Conservation (phyloP, 2,888 invertebrate species). For the Xestobium rufovillosum region DNA sequence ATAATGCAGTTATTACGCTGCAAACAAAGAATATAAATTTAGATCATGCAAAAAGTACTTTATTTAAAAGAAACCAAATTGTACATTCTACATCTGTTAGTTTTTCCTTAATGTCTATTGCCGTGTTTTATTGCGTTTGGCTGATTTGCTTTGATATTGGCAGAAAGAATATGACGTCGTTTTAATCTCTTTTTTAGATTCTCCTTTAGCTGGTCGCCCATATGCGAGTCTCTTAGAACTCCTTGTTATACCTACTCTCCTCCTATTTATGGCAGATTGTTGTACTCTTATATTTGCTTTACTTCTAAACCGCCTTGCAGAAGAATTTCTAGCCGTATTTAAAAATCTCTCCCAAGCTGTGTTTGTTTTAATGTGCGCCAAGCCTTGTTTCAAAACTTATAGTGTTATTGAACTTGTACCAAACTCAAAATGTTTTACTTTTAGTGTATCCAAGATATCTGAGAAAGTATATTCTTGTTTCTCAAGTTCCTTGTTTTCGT, state of each 20-base stretch:
- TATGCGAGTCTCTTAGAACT: slow-evolving; percentile 7
- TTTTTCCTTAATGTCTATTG: slow-evolving; percentile 4
- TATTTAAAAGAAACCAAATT: slow-evolving; percentile 4
- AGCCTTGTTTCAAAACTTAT: slow-evolving; percentile 5
- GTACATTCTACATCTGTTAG: slow-evolving; percentile 2
- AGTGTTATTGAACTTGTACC: slow-evolving; percentile 6
- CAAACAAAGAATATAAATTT: slow-evolving; percentile 1
- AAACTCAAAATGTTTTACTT: slow-evolving; percentile 6
- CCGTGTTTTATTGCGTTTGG: slow-evolving; percentile 6
- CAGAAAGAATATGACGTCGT: slow-evolving; percentile 6
- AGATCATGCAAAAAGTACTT: background rate
- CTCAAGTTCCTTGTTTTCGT: slow-evolving; percentile 4
- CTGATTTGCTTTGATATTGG: slow-evolving; percentile 4
- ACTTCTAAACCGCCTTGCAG: slow-evolving; percentile 4
- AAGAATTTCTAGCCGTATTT: slow-evolving; percentile 5
- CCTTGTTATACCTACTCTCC: slow-evolving; percentile 7
- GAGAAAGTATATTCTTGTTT: slow-evolving; percentile 4
- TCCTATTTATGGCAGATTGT: slow-evolving; percentile 7
- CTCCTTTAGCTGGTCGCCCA: slow-evolving; percentile 5
- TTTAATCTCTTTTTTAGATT: slow-evolving; percentile 5
- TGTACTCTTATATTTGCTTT: slow-evolving; percentile 6
- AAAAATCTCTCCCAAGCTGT: slow-evolving; percentile 6
- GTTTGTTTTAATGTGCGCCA: slow-evolving; percentile 6
- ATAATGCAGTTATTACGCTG: no score
- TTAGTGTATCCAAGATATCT: slow-evolving; percentile 6